A percentile compares a stretch with the other conserved stretches of the same genome.
These are phyloP conservation scores for Clarias platycephalus DNA, from an alignment of 2,797 vertebrate genomes.

Conservation along the genomic window DNA sequence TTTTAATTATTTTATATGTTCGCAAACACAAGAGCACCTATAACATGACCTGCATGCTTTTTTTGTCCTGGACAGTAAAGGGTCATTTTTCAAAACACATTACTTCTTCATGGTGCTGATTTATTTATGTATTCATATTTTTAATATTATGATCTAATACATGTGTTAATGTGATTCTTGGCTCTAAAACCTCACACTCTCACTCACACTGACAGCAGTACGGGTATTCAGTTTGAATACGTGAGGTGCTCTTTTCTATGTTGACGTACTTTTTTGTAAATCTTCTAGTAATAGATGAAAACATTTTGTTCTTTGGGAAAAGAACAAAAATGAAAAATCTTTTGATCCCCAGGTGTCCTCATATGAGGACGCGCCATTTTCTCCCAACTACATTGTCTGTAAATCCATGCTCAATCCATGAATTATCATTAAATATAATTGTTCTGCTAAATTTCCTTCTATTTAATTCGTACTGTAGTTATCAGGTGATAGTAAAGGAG, in stretches of 20 bases:
- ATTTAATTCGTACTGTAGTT: too few relatives aligned
- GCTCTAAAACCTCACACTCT: constrained; percentile 24
- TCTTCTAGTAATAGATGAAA: not conserved
- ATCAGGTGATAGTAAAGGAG: too few relatives aligned
- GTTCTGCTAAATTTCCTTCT: too few relatives aligned
- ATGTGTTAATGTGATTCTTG: constrained; percentile 16
- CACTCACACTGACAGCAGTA: constrained; percentile 59
- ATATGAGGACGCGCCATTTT: too few relatives aligned
- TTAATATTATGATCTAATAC: constrained; percentile 22
- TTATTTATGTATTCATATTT: constrained; percentile 7
- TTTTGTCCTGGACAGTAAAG: not conserved
- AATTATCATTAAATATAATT: too few relatives aligned
- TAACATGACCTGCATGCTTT: not conserved
- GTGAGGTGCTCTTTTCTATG: constrained; percentile 70
- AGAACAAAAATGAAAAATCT: too few relatives aligned
- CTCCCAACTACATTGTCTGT: too few relatives aligned
- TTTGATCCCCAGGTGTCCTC: too few relatives aligned
- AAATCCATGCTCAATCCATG: too few relatives aligned
- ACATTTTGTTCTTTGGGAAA: constrained; percentile 75
- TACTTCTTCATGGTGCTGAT: not conserved
- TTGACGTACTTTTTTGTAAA: constrained; percentile 66
- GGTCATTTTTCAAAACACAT: constrained; percentile 8
- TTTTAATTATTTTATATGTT: too few relatives aligned
- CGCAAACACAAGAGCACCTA: not conserved
- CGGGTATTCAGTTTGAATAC: constrained; percentile 76